Evolutionary conservation across 2,888 invertebrate genomes (phyloP).

Genomic region (Drosophila subsilvestris): DNA sequence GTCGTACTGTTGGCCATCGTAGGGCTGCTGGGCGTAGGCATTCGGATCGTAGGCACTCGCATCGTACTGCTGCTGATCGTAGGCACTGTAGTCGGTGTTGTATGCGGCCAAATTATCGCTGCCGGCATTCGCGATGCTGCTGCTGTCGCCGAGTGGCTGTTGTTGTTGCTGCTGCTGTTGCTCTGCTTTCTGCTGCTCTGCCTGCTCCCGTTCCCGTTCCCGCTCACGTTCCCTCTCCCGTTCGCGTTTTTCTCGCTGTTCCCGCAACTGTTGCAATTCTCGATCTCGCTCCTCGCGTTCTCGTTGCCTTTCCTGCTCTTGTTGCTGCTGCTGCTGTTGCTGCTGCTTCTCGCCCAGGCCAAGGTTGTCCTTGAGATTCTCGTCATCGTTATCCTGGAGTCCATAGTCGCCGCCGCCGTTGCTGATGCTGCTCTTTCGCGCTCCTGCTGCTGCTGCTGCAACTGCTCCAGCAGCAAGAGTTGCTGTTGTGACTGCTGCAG

Average conservation of each 20-base stretch:
- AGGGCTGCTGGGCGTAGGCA: constrained; percentile 76
- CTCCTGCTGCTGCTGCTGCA: constrained; percentile 54
- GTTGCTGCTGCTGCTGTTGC: constrained; percentile 67
- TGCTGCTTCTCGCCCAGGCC: constrained; percentile 82
- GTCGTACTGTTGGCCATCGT: constrained; percentile 75
- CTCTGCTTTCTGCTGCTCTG: constrained; percentile 64
- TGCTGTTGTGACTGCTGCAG: constrained; percentile 38
- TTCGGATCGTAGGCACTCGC: constrained; percentile 75
- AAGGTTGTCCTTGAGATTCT: constrained; percentile 84
- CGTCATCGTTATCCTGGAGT: constrained; percentile 82
- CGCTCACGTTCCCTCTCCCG: constrained; percentile 44
- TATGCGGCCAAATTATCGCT: constrained; percentile 71
- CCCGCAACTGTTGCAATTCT: constrained; percentile 55
- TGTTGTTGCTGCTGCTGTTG: constrained; percentile 38
- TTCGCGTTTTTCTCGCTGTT: constrained; percentile 65
- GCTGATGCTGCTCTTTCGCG: constrained; percentile 50
- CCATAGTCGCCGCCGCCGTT: constrained; percentile 59
- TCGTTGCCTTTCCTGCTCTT: constrained; percentile 51
- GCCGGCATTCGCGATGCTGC: constrained; percentile 58
- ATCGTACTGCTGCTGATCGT: constrained; percentile 82
- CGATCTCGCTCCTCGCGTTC: constrained; percentile 64
- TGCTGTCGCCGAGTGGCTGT: constrained; percentile 49
- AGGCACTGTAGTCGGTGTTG: constrained; percentile 81
- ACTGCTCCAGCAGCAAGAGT: constrained; percentile 46
- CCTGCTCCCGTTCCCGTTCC: constrained; percentile 45